Evolutionary conservation across 2,113 vertebrate genomes (phyloP), one percentile per base, ranked within the genome.

Genomic region (Columbina picui): DNA sequence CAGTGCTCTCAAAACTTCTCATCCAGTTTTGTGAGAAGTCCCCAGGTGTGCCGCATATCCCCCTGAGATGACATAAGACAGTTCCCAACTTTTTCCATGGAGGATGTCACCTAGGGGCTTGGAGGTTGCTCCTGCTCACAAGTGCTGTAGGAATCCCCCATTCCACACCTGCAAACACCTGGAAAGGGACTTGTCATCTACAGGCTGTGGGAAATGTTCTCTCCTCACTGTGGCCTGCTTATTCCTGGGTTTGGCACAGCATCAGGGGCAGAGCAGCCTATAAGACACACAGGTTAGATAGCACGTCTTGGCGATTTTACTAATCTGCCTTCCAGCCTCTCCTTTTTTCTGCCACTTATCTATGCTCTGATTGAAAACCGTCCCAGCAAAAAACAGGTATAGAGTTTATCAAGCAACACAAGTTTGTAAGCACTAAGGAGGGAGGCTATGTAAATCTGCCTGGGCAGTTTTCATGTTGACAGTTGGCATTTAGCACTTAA

Each of bases 1-100:
- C 0, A 1, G 13, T 0, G 0, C 17, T 65, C 55, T 64, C 3
- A 0, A 32, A 7, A 14, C n/a, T 65, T 12, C 61, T 56, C 1
- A 0, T 15, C 52, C 39, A 36, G 18, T 38, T 49, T 39, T 67
- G 36, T 39, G 49, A 80, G 52, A 27, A 39, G 14, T 26, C 36
- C 19, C 7, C 10, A 34, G 11, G 32, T 1, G 0, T 23, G 18
- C n/a, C 32, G 39, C 4, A 2, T 17, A 12, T 38, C 15, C 5
- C 15, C 9, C 12, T 36, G 43, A 15, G 7, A 8, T 16, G 27
- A 6, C 3, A 5, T 55, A 49, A 64, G 26, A 38, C 12, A 2
- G 0, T 50, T 59, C 10, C 45, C 29, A 3, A 0, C 32, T 74
- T 39, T 65, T 41, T 30, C 74, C n/a, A 4, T 10, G 21, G 36